phyloP scores from a whole-genome alignment of 2,797 vertebrate genomes.

The Sphenodon punctatus region DNA sequence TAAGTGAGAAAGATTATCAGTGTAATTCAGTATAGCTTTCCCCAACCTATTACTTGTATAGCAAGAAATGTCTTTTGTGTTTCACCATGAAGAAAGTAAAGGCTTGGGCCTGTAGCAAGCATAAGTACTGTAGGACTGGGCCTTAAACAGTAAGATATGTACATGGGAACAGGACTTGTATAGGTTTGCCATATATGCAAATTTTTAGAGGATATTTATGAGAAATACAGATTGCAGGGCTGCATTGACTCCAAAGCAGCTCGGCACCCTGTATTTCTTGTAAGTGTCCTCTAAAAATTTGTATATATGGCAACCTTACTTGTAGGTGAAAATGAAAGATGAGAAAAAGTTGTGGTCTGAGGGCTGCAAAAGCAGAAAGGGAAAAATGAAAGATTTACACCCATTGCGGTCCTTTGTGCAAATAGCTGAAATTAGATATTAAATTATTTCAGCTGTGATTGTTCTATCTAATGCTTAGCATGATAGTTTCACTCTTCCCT shows the following conservation, averaged over 20 bases:
- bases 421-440: slow-evolving; percentile 9
- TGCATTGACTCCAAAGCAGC: too few relatives aligned
- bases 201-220: too few relatives aligned
- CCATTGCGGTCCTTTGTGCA: background rate
- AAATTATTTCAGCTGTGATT: background rate
- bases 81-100: background rate
- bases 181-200: too few relatives aligned
- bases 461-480: background rate
- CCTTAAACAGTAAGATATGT: too few relatives aligned
- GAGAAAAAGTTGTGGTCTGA: fast-evolving
- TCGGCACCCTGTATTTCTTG: too few relatives aligned
- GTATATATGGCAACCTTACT: too few relatives aligned
- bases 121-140: too few relatives aligned
- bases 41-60: background rate
- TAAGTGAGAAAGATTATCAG: background rate
- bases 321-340: background rate
- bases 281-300: too few relatives aligned
- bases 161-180: too few relatives aligned
- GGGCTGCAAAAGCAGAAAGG: background rate
- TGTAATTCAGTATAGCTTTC: background rate
- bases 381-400: background rate
- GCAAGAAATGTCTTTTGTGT: background rate
- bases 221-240: too few relatives aligned
- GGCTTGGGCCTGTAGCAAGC: too few relatives aligned
- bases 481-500: background rate